Percentiles rank a stretch among this genome's conserved stretches.
Evolutionary conservation across 2,888 invertebrate species (phyloP).

Genomic region (Caenorhabditis virilis): DNA sequence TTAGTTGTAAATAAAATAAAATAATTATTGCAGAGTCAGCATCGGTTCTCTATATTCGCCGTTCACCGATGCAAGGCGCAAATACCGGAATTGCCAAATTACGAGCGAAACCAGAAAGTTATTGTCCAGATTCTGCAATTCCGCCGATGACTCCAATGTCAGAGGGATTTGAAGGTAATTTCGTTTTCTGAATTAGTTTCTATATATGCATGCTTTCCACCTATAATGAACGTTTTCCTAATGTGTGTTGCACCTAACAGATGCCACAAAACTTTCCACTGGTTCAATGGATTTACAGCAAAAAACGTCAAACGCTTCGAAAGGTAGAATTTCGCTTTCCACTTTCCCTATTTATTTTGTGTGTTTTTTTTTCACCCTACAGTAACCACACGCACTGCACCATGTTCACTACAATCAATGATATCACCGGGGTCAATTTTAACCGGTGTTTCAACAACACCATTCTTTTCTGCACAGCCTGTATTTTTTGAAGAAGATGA

Average conservation of each 20-base stretch:
- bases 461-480: conserved; percentile 8
- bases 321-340: conserved; percentile 7
- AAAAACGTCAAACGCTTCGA: conserved; percentile 14
- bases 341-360: neutral
- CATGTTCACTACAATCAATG: conserved; percentile 10
- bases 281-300: neutral
- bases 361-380: conserved; percentile 9
- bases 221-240: too few species aligned
- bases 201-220: neutral
- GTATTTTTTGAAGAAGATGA: conserved; percentile 22
- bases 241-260: too few species aligned
- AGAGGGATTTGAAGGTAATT: conserved; percentile 20
- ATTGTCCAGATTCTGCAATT: neutral
- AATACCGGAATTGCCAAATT: conserved; percentile 44
- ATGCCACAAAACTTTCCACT: neutral
- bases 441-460: conserved; percentile 19
- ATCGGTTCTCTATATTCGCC: conserved; percentile 47
- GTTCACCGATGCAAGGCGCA: conserved; percentile 52
- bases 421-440: conserved; percentile 33
- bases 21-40: conserved; percentile 28
- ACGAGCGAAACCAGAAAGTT: conserved; percentile 17
- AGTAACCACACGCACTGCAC: conserved; percentile 38
- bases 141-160: conserved; percentile 40
- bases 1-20: neutral
- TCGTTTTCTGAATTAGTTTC: neutral